A percentile compares a stretch with the other conserved stretches of the same genome.
Conservation (phyloP, 2,797 vertebrate genomes). For the Chaetodon trifasciatus region DNA sequence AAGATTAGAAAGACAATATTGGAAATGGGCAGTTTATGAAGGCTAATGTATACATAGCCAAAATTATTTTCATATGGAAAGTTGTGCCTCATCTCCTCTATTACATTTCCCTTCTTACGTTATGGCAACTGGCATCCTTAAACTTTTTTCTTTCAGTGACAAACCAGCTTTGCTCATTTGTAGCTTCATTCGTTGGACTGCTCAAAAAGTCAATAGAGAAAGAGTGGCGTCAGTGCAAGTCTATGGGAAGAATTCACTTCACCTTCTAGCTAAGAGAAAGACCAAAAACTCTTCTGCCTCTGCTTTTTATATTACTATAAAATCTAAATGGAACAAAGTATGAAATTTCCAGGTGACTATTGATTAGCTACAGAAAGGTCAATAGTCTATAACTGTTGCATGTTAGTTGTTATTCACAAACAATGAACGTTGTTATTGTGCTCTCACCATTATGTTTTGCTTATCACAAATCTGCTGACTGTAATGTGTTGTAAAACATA, state of each 20-base stretch:
- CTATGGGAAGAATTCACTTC: neutral
- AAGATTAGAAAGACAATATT: neutral
- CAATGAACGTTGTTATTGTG: neutral
- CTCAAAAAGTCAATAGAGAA: neutral
- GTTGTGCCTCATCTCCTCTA: neutral
- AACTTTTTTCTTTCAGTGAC: neutral
- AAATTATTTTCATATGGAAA: neutral
- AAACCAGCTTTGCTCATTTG: slow-evolving; percentile 2
- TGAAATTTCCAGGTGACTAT: neutral
- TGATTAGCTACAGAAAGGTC: neutral
- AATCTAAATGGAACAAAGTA: neutral
- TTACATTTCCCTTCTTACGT: neutral
- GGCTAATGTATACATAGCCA: neutral
- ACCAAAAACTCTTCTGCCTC: neutral
- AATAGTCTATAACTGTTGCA: neutral
- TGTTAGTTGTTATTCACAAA: slow-evolving; percentile 4
- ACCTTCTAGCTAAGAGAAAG: neutral
- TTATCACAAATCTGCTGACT: neutral
- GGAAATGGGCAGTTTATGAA: neutral
- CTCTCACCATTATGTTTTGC: neutral
- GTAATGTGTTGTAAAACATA: slow-evolving; percentile 1
- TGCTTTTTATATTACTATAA: neutral
- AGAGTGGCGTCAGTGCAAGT: neutral
- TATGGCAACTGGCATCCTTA: neutral
- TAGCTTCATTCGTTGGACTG: neutral